phyloP scores from a whole-genome alignment of 2,888 invertebrate species.

The Graphium colonna region DNA sequence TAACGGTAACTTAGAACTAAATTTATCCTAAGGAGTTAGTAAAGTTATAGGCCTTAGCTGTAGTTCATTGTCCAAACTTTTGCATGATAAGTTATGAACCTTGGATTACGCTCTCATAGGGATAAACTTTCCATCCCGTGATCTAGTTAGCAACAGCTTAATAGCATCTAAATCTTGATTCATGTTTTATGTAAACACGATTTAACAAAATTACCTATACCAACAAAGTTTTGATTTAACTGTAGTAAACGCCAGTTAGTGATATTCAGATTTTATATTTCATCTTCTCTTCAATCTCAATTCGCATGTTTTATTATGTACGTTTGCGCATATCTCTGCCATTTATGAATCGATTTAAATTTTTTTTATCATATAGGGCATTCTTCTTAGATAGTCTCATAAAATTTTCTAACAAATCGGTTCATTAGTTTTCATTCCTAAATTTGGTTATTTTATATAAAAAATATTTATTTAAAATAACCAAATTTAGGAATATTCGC shows the following conservation, averaged over 20 bases:
- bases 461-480: no score
- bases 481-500: no score
- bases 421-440: no score
- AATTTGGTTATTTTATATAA: no score
- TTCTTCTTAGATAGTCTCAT: no score
- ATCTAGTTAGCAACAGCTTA: slow-evolving; percentile 13
- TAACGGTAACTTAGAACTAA: neutral
- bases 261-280: no score
- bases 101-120: slow-evolving; percentile 15
- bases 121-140: slow-evolving; percentile 12
- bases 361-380: no score
- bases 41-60: slow-evolving; percentile 5
- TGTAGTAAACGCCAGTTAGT: neutral
- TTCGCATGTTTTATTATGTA: no score
- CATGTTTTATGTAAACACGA: slow-evolving; percentile 1
- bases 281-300: no score
- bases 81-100: slow-evolving; percentile 18
- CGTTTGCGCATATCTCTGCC: no score
- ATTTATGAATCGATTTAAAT: no score
- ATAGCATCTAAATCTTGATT: slow-evolving; percentile 6
- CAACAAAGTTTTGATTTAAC: neutral
- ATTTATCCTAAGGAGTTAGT: slow-evolving; percentile 11
- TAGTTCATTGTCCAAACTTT: slow-evolving; percentile 14
- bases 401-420: no score
- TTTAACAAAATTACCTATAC: slow-evolving; percentile 1